These are phyloP conservation scores for Toxotes lorentzi DNA, from an alignment of 2,797 vertebrate species.

Conservation along the genomic window DNA sequence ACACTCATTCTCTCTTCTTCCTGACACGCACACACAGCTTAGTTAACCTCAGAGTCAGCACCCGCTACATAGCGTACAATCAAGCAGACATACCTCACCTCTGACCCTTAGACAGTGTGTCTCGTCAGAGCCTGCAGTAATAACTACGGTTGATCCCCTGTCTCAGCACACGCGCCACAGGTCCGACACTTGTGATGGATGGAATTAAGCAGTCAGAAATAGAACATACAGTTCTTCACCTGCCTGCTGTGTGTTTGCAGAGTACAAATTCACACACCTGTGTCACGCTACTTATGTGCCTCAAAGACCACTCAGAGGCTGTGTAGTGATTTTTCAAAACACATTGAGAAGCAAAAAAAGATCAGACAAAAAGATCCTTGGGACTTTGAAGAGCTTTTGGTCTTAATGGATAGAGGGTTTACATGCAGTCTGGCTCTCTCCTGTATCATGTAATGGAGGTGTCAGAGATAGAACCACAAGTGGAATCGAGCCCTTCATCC, in stretches of 20 bases:
- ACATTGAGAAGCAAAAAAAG: background rate
- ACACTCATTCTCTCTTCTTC: conserved; percentile 18
- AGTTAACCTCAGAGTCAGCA: conserved; percentile 69
- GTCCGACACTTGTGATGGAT: conserved; percentile 62
- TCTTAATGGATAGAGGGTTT: conserved; percentile 59
- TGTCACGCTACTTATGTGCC: conserved; percentile 32
- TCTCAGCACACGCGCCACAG: conserved; percentile 65
- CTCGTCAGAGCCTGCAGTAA: conserved; percentile 76
- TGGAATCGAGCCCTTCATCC: conserved; percentile 61
- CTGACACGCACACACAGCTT: conserved; percentile 61
- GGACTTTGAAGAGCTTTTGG: conserved; percentile 51
- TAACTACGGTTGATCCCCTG: conserved; percentile 79
- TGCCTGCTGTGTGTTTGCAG: conserved; percentile 53
- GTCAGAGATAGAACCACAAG: conserved; percentile 57
- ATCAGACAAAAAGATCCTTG: conserved; percentile 41
- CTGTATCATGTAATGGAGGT: conserved; percentile 61
- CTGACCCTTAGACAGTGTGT: conserved; percentile 80
- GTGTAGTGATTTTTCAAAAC: conserved; percentile 28
- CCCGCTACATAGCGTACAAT: conserved; percentile 66
- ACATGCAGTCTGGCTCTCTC: conserved; percentile 43
- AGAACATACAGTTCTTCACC: conserved; percentile 39
- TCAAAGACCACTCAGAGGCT: background rate
- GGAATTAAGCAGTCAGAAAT: conserved; percentile 66
- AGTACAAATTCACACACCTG: conserved; percentile 28
- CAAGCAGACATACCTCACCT: conserved; percentile 75